A percentile compares a stretch with the other conserved stretches of the same genome.
phyloP scores from a whole-genome alignment of 2,888 invertebrate species.

The Gibbula magus region DNA sequence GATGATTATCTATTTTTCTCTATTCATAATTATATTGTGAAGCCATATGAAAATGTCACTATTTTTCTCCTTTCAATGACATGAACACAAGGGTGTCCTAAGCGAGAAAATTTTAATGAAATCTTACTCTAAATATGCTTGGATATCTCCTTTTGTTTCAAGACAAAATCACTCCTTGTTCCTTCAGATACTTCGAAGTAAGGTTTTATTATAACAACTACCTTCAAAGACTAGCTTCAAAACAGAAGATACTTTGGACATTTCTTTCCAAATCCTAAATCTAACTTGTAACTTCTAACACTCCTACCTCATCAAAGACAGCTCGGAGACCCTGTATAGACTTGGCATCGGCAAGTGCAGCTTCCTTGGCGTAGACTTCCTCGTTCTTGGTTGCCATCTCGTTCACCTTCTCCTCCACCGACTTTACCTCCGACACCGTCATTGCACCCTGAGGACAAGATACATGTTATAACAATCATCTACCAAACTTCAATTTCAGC shows the following conservation, averaged over 20 bases:
- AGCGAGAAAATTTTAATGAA: no score
- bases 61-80: no score
- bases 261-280: neutral
- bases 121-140: no score
- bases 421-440: slow-evolving; percentile 90
- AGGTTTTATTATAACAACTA: no score
- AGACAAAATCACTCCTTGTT: neutral
- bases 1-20: neutral
- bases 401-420: slow-evolving; percentile 87
- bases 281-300: no score
- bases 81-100: no score
- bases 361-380: slow-evolving; percentile 90
- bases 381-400: slow-evolving; percentile 85
- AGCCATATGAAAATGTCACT: no score
- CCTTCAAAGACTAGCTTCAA: neutral
- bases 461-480: neutral
- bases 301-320: slow-evolving; percentile 91
- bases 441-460: slow-evolving; percentile 81
- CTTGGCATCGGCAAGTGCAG: slow-evolving; percentile 89
- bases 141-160: no score
- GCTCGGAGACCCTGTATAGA: slow-evolving; percentile 84
- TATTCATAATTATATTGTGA: no score
- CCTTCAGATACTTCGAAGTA: no score
- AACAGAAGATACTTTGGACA: neutral
- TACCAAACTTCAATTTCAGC: no score